Base-by-base conservation (phyloP, 2,888 invertebrate species). In the Subacronicta megacephala region DNA sequence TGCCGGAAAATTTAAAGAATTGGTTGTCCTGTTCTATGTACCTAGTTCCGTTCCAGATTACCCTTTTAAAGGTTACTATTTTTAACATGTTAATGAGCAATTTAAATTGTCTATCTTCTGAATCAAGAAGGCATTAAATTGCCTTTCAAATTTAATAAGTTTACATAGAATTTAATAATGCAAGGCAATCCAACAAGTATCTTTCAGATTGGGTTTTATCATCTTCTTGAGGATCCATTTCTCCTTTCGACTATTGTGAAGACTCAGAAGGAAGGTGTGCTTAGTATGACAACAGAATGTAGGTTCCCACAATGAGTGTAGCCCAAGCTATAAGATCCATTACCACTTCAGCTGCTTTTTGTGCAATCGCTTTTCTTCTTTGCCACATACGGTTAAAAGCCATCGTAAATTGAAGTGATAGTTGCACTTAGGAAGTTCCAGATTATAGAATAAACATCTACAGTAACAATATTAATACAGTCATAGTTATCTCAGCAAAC, bases 401-500 rank as follows among this genome's bases (percentile, higher is more conserved):
- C 90, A 89, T 85, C 38, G 50, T 60, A 5, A 23, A 16, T 37
- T 31, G 20, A 7, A 44, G 3, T 1, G 12, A 15, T 16, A 4
- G 1, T 63, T 56, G 29, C 15, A 6, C 23, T 29, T 26, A 0
- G 2, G 33, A 3, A 23, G 9, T 33, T 37, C n/a, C 10, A 35
- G 7, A 44, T 16, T n/a, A 17, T 7, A 38, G 36, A 7, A 40
- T 23, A 37, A 17, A 26, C n/a, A 15, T 51, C 67, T 71, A 89
- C 0, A 89, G 51, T 18, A 90, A 44, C 37, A 92, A 50, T 35
- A 92, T 41, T 42, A 90, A 17, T 33, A 90, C 31, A 0, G 88
- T 85, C 58, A 90, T 59, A 33, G 84, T 74, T 36, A 90, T 86
- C 75, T 92, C 91, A 41, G 84, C 84, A 56, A 88, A 84, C 1